Percentiles rank a stretch among this genome's conserved stretches.
Evolutionary conservation across 2,888 invertebrate species (phyloP).

Genomic region (Microchrysa polita): DNA sequence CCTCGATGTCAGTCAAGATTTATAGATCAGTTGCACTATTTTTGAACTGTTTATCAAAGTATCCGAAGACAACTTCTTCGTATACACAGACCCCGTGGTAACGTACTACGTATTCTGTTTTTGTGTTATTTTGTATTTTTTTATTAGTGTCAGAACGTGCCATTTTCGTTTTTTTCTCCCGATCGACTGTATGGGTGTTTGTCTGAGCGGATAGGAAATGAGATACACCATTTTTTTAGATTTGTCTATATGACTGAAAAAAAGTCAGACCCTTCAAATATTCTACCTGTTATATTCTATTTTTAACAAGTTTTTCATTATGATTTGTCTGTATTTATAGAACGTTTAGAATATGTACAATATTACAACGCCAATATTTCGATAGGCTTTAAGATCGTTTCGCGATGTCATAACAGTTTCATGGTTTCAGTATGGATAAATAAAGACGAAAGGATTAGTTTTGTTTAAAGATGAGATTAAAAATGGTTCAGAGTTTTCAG

Average conservation of each 20-base stretch:
- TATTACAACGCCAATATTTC: too few relatives aligned
- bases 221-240: too few relatives aligned
- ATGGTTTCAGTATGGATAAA: not conserved
- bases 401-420: slow-evolving; percentile 37
- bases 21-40: slow-evolving; percentile 41
- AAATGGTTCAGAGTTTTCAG: not conserved
- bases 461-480: not conserved
- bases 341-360: too few relatives aligned
- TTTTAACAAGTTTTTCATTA: too few relatives aligned
- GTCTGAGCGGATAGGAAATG: too few relatives aligned
- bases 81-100: too few relatives aligned
- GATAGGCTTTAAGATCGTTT: slow-evolving; percentile 8
- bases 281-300: too few relatives aligned
- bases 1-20: slow-evolving; percentile 41
- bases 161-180: not conserved
- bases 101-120: not conserved
- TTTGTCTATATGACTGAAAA: too few relatives aligned
- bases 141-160: not conserved
- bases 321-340: too few relatives aligned
- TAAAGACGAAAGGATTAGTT: slow-evolving; percentile 28
- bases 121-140: not conserved
- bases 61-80: not conserved
- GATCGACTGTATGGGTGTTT: too few relatives aligned
- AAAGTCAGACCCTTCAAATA: too few relatives aligned
- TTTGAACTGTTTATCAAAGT: slow-evolving; percentile 24